Conservation (phyloP, 2,113 vertebrate genomes). For the Dissostichus mawsoni region DNA sequence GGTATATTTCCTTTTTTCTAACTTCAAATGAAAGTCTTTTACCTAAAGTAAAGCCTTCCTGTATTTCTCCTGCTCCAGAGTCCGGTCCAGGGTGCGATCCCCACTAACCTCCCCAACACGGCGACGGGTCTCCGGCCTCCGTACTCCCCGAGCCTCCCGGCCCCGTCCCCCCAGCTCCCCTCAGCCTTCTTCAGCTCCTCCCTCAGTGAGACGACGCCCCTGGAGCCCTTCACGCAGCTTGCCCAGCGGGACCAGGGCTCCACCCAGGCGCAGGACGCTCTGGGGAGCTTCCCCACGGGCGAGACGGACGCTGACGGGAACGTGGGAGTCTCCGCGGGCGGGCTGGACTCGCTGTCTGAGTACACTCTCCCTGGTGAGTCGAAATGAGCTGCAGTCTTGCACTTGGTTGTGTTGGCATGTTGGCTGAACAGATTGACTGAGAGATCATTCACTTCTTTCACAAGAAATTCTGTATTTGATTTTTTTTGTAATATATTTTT, state of each 20-base stretch:
- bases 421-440: too few relatives aligned
- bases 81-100: conserved; percentile 92
- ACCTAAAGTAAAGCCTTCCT: background rate
- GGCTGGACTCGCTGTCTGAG: conserved; percentile 83
- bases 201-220: conserved; percentile 73
- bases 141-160: conserved; percentile 87
- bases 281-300: conserved; percentile 87
- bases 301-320: conserved; percentile 67
- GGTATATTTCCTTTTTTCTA: background rate
- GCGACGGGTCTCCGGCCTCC: conserved; percentile 86
- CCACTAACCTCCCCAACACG: conserved; percentile 91
- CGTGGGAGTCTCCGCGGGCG: conserved; percentile 63
- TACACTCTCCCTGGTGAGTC: conserved; percentile 85
- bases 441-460: too few relatives aligned
- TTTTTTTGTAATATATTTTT: too few relatives aligned
- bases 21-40: background rate
- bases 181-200: conserved; percentile 84
- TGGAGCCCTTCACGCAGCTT: conserved; percentile 86
- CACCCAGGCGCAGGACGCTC: conserved; percentile 88
- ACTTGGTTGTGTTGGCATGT: too few relatives aligned
- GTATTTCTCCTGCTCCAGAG: conserved; percentile 60
- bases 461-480: too few relatives aligned
- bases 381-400: background rate
- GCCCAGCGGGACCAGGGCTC: conserved; percentile 82
- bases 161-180: conserved; percentile 86